phyloP scores from a whole-genome alignment of 1,140 invertebrate genomes.

The Anastrepha obliqua region DNA sequence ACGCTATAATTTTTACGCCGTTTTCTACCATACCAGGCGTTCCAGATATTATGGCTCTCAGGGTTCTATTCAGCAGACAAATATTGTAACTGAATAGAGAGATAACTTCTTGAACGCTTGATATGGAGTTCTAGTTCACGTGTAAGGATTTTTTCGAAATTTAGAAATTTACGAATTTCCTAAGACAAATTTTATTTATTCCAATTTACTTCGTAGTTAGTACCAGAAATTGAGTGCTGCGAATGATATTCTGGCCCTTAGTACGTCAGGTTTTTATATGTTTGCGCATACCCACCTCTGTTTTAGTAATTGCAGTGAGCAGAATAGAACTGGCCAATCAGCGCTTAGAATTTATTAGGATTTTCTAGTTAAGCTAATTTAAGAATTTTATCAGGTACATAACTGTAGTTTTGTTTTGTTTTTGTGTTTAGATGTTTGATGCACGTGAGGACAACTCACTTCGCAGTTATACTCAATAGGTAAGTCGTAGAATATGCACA shows the following conservation, averaged over 20 bases:
- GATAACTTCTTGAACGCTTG: not conserved
- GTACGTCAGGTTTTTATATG: not conserved
- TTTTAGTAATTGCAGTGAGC: too few species aligned
- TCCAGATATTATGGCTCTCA: too few species aligned
- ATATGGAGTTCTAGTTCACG: not conserved
- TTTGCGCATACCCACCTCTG: not conserved
- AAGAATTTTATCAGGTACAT: too few species aligned
- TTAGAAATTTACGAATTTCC: too few species aligned
- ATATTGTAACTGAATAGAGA: too few species aligned
- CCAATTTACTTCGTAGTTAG: not conserved
- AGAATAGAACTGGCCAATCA: too few species aligned
- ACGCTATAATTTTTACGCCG: not conserved
- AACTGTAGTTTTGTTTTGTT: not conserved
- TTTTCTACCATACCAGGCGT: slow-evolving; percentile 39
- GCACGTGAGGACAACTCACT: not conserved
- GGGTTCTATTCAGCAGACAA: too few species aligned
- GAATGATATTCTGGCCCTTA: not conserved
- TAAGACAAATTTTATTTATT: not conserved
- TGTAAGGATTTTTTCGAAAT: too few species aligned
- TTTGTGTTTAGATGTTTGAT: not conserved
- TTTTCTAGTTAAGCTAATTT: too few species aligned
- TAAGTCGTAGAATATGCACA: too few species aligned
- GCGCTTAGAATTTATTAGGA: too few species aligned
- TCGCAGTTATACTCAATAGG: not conserved
- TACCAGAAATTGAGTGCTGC: not conserved